Evolutionary conservation across 2,797 vertebrate species (phyloP).

Genomic region (Acanthis flammea): DNA sequence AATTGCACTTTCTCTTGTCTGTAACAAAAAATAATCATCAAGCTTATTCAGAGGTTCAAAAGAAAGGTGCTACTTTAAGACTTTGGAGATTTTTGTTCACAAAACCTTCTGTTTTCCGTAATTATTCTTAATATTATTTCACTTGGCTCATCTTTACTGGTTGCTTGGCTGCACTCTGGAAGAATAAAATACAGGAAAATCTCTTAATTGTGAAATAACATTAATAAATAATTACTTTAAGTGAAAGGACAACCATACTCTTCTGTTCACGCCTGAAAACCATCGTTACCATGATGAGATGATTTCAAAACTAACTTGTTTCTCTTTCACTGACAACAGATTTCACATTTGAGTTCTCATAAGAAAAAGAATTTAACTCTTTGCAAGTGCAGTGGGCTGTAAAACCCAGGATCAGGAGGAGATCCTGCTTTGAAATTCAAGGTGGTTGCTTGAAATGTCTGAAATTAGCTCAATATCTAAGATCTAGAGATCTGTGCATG

Average conservation of each 20-base stretch:
- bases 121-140: slow-evolving; percentile 28
- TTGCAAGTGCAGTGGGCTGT: slow-evolving; percentile 24
- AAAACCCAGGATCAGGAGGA: background rate
- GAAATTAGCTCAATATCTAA: background rate
- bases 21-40: slow-evolving; percentile 9
- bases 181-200: background rate
- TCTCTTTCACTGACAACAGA: slow-evolving; percentile 20
- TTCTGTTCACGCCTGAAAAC: background rate
- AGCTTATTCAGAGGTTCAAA: slow-evolving; percentile 19
- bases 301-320: background rate
- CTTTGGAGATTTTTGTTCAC: slow-evolving; percentile 45
- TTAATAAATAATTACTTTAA: slow-evolving; percentile 14
- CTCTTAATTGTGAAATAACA: slow-evolving; percentile 26
- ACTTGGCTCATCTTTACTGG: slow-evolving; percentile 25
- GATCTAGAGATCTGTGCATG: background rate
- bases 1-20: slow-evolving; percentile 52
- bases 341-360: slow-evolving; percentile 33
- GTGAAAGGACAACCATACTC: background rate
- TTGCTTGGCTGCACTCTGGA: background rate
- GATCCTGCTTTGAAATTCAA: background rate
- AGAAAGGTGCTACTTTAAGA: slow-evolving; percentile 66
- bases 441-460: background rate
- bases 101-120: background rate
- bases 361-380: background rate
- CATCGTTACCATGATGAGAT: background rate